Conservation (phyloP, 2,797 vertebrate species). For the Pseudocheirus occidentalis region DNA sequence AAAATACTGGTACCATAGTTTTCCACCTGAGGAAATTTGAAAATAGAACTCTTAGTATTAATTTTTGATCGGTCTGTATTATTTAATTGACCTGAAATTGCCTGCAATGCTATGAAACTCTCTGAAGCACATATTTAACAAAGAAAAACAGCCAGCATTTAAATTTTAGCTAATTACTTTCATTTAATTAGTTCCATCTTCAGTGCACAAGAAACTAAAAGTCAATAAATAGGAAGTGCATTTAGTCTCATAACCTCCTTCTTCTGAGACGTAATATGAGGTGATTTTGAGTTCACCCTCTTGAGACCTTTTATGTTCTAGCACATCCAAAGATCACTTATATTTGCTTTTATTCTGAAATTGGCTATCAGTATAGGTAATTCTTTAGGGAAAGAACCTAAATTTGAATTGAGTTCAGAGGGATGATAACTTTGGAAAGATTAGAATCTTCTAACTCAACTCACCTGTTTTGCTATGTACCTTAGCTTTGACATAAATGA, state of each 20-base stretch:
- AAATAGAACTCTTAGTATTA: not conserved
- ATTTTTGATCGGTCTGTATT: not conserved
- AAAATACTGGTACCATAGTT: not conserved
- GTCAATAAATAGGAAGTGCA: not conserved
- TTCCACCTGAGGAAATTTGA: constrained; percentile 3
- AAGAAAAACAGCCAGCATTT: not conserved
- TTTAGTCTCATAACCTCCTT: not conserved
- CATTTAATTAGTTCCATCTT: constrained; percentile 24
- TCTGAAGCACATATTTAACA: not conserved
- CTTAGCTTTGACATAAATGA: constrained; percentile 65
- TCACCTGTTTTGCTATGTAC: constrained; percentile 67
- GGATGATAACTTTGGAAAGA: constrained; percentile 7
- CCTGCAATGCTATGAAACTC: not conserved
- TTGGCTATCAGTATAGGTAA: not conserved
- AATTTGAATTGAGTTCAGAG: not conserved
- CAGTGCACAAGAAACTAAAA: not conserved
- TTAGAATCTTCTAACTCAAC: constrained; percentile 26
- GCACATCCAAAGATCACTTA: not conserved
- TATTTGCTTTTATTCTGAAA: not conserved
- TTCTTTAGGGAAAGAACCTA: not conserved
- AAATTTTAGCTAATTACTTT: constrained; percentile 2
- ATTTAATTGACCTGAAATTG: not conserved
- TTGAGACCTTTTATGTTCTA: not conserved
- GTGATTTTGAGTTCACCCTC: not conserved
- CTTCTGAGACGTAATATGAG: not conserved